Evolutionary conservation across 2,113 vertebrate genomes (phyloP).

Genomic region (Istiophorus platypterus): DNA sequence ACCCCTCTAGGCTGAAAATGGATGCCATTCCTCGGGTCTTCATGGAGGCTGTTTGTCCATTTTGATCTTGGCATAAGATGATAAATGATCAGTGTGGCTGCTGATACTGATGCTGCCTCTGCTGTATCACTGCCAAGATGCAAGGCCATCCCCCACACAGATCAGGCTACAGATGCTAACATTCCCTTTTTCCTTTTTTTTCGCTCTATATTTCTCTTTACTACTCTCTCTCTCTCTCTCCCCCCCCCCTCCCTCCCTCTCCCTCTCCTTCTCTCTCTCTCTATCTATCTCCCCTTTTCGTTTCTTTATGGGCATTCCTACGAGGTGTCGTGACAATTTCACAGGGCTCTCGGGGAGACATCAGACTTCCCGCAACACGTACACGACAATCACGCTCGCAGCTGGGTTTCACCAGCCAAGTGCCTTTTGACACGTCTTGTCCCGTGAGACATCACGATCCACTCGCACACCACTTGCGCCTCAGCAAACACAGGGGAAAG

Average conservation of each 20-base stretch:
- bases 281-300: background rate
- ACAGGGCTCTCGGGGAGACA: slow-evolving; percentile 35
- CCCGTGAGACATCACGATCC: slow-evolving; percentile 46
- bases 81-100: slow-evolving; percentile 69
- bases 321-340: slow-evolving; percentile 64
- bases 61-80: slow-evolving; percentile 72
- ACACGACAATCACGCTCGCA: slow-evolving; percentile 56
- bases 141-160: slow-evolving; percentile 54
- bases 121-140: slow-evolving; percentile 58
- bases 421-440: slow-evolving; percentile 64
- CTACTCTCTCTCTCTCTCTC: slow-evolving; percentile 5
- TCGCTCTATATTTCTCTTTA: slow-evolving; percentile 29
- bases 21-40: slow-evolving; percentile 62
- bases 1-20: slow-evolving; percentile 61
- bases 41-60: slow-evolving; percentile 68
- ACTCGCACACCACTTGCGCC: slow-evolving; percentile 33
- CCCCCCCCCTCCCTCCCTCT: background rate
- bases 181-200: slow-evolving; percentile 29
- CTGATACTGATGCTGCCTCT: slow-evolving; percentile 59
- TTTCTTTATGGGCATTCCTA: slow-evolving; percentile 29
- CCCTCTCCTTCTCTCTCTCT: background rate
- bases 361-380: slow-evolving; percentile 49
- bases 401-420: slow-evolving; percentile 53
- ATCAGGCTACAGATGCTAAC: slow-evolving; percentile 48
- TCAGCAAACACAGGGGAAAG: slow-evolving; percentile 25